phyloP scores from a whole-genome alignment of 2,888 invertebrate species.

The Yponomeuta sedellus region DNA sequence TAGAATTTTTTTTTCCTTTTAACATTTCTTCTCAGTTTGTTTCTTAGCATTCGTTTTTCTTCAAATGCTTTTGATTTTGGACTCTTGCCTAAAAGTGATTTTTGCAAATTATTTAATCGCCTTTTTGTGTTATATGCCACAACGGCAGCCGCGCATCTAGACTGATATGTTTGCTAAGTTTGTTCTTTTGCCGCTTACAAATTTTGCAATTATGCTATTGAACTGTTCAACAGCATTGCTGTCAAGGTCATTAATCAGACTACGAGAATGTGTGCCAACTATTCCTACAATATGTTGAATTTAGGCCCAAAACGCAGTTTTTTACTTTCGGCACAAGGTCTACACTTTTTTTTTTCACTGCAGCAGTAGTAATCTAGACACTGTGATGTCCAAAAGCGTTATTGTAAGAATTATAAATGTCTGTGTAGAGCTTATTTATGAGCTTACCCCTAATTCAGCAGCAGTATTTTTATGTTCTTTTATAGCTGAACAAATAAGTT shows the following conservation, averaged over 20 bases:
- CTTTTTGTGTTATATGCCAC: conserved; percentile 30
- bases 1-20: conserved; percentile 22
- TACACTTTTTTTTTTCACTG: conserved; percentile 5
- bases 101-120: conserved; percentile 22
- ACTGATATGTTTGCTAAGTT: conserved; percentile 36
- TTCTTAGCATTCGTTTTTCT: not conserved
- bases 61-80: conserved; percentile 22
- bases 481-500: conserved; percentile 17
- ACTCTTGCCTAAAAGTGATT: conserved; percentile 18
- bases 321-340: conserved; percentile 14
- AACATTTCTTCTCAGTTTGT: not conserved
- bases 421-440: conserved; percentile 10
- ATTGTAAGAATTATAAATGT: not conserved
- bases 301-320: conserved; percentile 6
- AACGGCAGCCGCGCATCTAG: conserved; percentile 33
- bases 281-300: not conserved
- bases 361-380: conserved; percentile 15
- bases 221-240: conserved; percentile 33
- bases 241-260: conserved; percentile 24
- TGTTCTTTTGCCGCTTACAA: conserved; percentile 36
- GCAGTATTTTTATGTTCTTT: conserved; percentile 15
- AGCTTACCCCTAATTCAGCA: conserved; percentile 5
- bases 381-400: conserved; percentile 14
- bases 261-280: conserved; percentile 18
- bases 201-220: conserved; percentile 32